phyloP scores from a whole-genome alignment of 2,113 vertebrate genomes.

The Trichechus manatus region DNA sequence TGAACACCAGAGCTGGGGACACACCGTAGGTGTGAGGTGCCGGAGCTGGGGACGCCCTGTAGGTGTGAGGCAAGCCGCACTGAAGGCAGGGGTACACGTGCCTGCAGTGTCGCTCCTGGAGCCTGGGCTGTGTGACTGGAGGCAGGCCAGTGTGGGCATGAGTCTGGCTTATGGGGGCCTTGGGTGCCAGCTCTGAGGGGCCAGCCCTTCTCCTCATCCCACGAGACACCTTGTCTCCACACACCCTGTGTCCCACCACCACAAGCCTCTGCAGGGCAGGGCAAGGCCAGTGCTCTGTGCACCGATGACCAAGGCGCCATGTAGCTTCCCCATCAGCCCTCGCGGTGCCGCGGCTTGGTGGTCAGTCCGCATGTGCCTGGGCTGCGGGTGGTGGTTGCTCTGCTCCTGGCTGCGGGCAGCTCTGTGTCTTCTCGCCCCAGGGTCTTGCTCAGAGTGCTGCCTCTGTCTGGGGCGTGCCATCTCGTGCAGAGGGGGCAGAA shows the following conservation, averaged over 20 bases:
- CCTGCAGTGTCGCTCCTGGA: too few relatives aligned
- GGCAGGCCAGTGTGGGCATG: rapidly evolving
- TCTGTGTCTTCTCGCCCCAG: not conserved
- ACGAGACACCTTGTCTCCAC: not conserved
- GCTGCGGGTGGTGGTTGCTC: too few relatives aligned
- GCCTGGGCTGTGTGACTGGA: not conserved
- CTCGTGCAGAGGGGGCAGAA: too few relatives aligned
- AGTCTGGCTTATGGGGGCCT: not conserved
- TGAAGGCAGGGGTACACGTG: not conserved
- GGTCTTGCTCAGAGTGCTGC: not conserved
- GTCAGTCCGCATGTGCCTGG: rapidly evolving
- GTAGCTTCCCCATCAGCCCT: not conserved
- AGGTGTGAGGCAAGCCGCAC: too few relatives aligned
- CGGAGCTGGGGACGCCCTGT: too few relatives aligned
- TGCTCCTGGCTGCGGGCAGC: too few relatives aligned
- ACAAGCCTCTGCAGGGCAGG: rapidly evolving
- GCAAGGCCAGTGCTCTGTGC: too few relatives aligned
- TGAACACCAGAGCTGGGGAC: too few relatives aligned
- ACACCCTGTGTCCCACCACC: rapidly evolving
- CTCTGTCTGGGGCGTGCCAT: not conserved
- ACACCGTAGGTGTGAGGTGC: too few relatives aligned
- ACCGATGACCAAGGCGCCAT: too few relatives aligned
- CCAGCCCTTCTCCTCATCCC: not conserved
- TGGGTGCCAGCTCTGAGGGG: not conserved
- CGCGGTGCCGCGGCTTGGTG: rapidly evolving